Conservation (phyloP, 1,140 invertebrate species). For the Oppia nitens region DNA sequence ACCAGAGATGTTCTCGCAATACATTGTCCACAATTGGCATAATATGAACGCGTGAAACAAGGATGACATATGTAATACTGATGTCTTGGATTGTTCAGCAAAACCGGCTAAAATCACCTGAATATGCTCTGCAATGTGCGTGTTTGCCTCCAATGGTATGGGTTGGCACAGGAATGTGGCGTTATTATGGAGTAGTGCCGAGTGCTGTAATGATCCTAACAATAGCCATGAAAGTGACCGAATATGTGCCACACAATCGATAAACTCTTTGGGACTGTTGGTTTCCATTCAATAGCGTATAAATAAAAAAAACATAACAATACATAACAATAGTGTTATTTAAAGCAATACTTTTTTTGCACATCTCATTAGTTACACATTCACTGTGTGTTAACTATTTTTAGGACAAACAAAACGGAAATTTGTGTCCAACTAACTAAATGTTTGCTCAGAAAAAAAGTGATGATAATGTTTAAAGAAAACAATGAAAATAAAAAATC, state of each 20-base stretch:
- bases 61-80: conserved; percentile 75
- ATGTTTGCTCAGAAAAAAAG: too few species aligned
- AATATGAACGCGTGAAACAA: conserved; percentile 49
- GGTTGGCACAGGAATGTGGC: conserved; percentile 42
- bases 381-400: too few species aligned
- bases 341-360: too few species aligned
- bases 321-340: too few species aligned
- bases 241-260: conserved; percentile 86
- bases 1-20: conserved; percentile 69
- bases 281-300: too few species aligned
- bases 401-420: too few species aligned
- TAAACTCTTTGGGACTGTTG: conserved; percentile 69
- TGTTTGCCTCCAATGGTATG: conserved; percentile 84
- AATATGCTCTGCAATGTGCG: conserved; percentile 89
- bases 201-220: conserved; percentile 77
- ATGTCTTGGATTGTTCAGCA: conserved; percentile 81
- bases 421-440: too few species aligned
- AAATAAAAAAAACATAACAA: too few species aligned
- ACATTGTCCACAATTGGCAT: conserved; percentile 86
- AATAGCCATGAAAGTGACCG: conserved; percentile 86
- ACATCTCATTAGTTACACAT: too few species aligned
- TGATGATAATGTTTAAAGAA: too few species aligned
- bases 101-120: conserved; percentile 84
- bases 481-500: conserved; percentile 2
- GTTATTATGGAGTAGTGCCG: conserved; percentile 38